phyloP scores from a whole-genome alignment of 2,888 invertebrate species.

The Heliconius ismenius region DNA sequence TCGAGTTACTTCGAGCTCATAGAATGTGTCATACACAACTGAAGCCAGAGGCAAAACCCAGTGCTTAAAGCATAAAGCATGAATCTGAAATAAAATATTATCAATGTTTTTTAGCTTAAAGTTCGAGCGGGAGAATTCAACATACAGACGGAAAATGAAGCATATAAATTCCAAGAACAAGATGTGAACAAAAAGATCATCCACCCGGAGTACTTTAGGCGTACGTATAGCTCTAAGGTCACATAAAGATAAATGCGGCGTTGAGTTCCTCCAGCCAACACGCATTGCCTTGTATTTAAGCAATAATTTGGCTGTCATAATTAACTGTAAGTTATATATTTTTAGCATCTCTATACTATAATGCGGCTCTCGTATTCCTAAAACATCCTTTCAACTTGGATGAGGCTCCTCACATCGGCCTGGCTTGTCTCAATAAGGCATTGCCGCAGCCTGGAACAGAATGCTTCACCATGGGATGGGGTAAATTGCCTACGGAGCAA shows the following conservation, averaged over 20 bases:
- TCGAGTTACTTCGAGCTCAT: too few species aligned
- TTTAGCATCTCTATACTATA: constrained; percentile 62
- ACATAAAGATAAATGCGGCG: not conserved
- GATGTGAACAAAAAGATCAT: constrained; percentile 79
- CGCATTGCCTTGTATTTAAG: not conserved
- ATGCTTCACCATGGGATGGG: constrained; percentile 89
- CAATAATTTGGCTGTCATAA: not conserved
- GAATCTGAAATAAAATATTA: too few species aligned
- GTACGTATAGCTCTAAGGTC: not conserved
- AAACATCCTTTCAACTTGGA: constrained; percentile 28
- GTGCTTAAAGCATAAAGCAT: too few species aligned
- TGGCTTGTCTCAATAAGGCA: constrained; percentile 83
- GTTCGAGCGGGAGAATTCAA: constrained; percentile 87
- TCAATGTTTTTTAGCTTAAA: constrained; percentile 37
- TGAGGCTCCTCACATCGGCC: constrained; percentile 82
- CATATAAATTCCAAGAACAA: constrained; percentile 86
- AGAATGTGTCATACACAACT: too few species aligned
- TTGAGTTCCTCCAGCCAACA: not conserved
- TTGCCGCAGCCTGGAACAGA: constrained; percentile 56
- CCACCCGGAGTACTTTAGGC: constrained; percentile 80
- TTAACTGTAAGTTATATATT: not conserved
- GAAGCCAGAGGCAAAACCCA: too few species aligned
- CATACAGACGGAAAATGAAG: constrained; percentile 86
- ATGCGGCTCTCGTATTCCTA: constrained; percentile 40
- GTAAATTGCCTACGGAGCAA: constrained; percentile 76